Percentiles rank a stretch among this genome's conserved stretches.
Evolutionary conservation across 2,888 invertebrate species (phyloP).

Genomic region (Cistogaster globosa): DNA sequence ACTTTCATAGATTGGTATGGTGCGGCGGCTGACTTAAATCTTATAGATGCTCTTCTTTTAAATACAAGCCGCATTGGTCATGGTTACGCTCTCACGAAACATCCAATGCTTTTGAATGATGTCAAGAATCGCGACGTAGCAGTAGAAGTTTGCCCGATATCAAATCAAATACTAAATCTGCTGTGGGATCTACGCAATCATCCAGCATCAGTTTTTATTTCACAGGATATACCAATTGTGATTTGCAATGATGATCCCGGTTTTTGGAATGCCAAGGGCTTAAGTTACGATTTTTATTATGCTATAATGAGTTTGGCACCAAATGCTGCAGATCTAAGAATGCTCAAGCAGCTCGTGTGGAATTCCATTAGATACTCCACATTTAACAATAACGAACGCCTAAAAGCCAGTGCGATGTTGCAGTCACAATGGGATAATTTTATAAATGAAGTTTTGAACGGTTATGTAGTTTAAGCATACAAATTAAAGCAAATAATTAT

Average conservation of each 20-base stretch:
- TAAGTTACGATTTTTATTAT: constrained; percentile 88
- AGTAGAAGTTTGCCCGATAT: constrained; percentile 81
- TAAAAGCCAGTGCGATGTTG: constrained; percentile 74
- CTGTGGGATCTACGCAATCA: constrained; percentile 87
- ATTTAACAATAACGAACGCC: constrained; percentile 74
- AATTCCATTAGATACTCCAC: constrained; percentile 85
- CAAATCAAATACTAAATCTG: constrained; percentile 84
- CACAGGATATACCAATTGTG: constrained; percentile 85
- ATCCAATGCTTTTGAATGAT: constrained; percentile 81
- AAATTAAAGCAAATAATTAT: background rate
- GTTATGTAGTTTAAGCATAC: constrained; percentile 75
- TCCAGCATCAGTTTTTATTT: constrained; percentile 85
- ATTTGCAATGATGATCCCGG: constrained; percentile 87
- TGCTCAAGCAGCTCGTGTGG: constrained; percentile 86
- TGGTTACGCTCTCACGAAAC: constrained; percentile 81
- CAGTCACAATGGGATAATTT: constrained; percentile 78
- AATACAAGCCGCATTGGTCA: constrained; percentile 82
- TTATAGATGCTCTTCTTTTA: constrained; percentile 83
- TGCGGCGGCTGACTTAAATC: constrained; percentile 84
- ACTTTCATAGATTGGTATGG: constrained; percentile 84
- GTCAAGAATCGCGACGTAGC: constrained; percentile 80
- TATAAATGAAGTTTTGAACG: constrained; percentile 76
- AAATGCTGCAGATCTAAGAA: constrained; percentile 84
- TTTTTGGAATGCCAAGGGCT: constrained; percentile 85
- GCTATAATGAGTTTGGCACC: constrained; percentile 87